Conservation (phyloP, 2,888 invertebrate genomes). For the Drosophila melanosoma region DNA sequence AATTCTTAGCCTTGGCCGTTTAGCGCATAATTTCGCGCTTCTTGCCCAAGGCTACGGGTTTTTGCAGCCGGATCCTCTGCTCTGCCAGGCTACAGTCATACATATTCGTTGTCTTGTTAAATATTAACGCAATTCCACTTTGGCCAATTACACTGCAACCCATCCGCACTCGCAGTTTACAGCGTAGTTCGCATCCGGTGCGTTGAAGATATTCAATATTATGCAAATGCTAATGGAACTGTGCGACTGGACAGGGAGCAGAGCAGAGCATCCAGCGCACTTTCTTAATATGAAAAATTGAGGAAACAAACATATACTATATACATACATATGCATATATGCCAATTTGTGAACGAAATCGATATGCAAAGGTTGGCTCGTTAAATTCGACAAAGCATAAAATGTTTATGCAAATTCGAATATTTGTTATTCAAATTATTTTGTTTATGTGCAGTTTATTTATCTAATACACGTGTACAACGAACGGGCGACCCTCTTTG, state of each 20-base stretch:
- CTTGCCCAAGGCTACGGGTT: slow-evolving; percentile 28
- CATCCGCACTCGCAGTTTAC: slow-evolving; percentile 41
- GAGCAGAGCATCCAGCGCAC: slow-evolving; percentile 21
- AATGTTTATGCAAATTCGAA: slow-evolving; percentile 68
- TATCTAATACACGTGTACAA: slow-evolving; percentile 55
- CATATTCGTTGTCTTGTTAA: slow-evolving; percentile 70
- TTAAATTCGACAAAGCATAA: slow-evolving; percentile 70
- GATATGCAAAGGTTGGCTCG: slow-evolving; percentile 62
- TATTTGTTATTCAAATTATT: slow-evolving; percentile 56
- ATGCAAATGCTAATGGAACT: slow-evolving; percentile 65
- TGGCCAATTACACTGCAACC: slow-evolving; percentile 75
- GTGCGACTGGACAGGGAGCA: slow-evolving; percentile 1
- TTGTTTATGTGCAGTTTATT: slow-evolving; percentile 54
- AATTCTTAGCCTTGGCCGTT: slow-evolving; percentile 17
- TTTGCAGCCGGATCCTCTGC: slow-evolving; percentile 22
- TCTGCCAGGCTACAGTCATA: slow-evolving; percentile 54
- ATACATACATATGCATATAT: slow-evolving; percentile 22
- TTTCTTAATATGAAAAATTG: slow-evolving; percentile 54
- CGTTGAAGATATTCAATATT: slow-evolving; percentile 37
- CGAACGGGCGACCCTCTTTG: slow-evolving; percentile 3
- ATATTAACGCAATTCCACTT: slow-evolving; percentile 80
- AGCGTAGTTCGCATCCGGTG: slow-evolving; percentile 19
- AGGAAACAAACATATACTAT: not conserved
- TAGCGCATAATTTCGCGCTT: slow-evolving; percentile 57
- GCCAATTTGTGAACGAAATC: slow-evolving; percentile 44